Base-by-base conservation (phyloP, 1,140 invertebrate species). In the Macrocentrus cingulum region DNA sequence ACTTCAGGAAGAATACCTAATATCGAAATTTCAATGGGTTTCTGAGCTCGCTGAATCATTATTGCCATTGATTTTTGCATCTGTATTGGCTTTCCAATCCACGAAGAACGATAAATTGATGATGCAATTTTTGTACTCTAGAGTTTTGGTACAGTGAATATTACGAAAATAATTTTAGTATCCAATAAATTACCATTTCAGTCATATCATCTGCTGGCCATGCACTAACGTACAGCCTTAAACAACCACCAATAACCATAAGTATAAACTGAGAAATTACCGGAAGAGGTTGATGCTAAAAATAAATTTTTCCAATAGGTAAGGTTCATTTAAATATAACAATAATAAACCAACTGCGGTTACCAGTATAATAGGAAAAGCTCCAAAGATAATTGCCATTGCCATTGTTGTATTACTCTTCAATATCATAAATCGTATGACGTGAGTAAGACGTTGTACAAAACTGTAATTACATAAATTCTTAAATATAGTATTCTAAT, bases 321-420 rank as follows among this genome's bases (percentile, higher is more conserved):
- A 19, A 16, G 3, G 34, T 6, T 54, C n/a, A 42, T 37, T 20
- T 45, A 54, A n/a, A 39, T 5, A 39, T 29, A 29, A 29, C 9
- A 7, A 36, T 23, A 2, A 20, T 11, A 20, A 8, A 22, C 50
- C 20, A 15, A 22, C 4, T 4, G 8, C n/a, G 34, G 64, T 68
- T 61, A 72, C 71, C 11, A 61, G 23, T 45, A 73, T 51, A 9
- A 75, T 45, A 11, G 68, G 66, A 50, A 69, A 66, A 45, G 62
- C 66, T 32, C 65, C 67, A 36, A 58, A 67, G 36, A 69, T 63
- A 2, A 62, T 61, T 7, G 62, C 59, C 2, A 60, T 8, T 23
- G 59, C 63, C 69, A 73, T 71, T 1, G 58, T 60, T 9, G 37
- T 45, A 18, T 60, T 63, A 29, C 59, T 48, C 51, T 60, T 63